phyloP scores from a whole-genome alignment of 2,797 vertebrate genomes.

The Schizopygopsis malacanthus region DNA sequence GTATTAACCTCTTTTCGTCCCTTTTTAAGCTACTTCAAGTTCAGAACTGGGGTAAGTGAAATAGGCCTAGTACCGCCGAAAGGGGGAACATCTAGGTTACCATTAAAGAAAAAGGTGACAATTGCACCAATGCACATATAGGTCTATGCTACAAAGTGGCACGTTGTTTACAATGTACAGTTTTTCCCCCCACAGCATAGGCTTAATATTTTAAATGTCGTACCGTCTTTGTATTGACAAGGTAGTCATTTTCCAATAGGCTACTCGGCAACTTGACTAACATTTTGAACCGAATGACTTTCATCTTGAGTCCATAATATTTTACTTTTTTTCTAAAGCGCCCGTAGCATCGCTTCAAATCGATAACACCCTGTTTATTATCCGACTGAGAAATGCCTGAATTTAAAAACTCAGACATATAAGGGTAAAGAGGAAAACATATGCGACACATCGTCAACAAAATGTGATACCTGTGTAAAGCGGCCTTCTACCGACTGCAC shows the following conservation, averaged over 20 bases:
- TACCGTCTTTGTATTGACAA: conserved; percentile 70
- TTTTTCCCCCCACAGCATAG: conserved; percentile 63
- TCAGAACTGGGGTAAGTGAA: neutral
- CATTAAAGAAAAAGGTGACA: conserved; percentile 76
- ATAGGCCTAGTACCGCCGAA: conserved; percentile 49
- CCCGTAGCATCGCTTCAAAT: conserved; percentile 64
- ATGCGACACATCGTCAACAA: neutral
- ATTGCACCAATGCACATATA: conserved; percentile 72
- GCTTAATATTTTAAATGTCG: conserved; percentile 74
- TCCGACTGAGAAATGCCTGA: neutral
- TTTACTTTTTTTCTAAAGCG: conserved; percentile 73
- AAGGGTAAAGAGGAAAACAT: neutral
- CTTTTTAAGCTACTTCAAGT: neutral
- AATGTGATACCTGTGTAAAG: neutral
- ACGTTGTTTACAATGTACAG: conserved; percentile 69
- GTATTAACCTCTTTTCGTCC: neutral
- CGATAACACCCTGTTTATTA: conserved; percentile 55
- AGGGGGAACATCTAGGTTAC: conserved; percentile 67
- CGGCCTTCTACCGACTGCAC: conserved; percentile 6
- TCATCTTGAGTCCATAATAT: conserved; percentile 74
- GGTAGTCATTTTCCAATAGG: conserved; percentile 71
- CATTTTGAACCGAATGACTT: conserved; percentile 82
- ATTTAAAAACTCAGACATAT: neutral
- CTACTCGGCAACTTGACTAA: conserved; percentile 77
- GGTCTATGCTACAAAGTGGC: conserved; percentile 62